phyloP scores from a whole-genome alignment of 2,797 vertebrate species.

The Eupleurogrammus muticus region DNA sequence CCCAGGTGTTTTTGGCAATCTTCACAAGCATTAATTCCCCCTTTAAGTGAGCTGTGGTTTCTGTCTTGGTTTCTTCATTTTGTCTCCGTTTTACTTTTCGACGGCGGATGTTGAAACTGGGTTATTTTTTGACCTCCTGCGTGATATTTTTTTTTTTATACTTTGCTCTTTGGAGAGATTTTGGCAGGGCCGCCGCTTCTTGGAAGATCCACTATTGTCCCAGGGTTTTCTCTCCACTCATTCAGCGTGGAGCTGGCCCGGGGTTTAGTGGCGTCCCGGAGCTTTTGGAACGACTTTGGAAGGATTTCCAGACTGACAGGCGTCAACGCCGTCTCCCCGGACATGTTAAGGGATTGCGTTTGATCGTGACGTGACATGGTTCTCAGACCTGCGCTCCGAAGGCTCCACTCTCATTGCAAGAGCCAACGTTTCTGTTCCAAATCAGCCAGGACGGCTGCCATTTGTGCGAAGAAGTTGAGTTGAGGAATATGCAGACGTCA shows the following conservation, averaged over 20 bases:
- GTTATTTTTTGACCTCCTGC: slow-evolving; percentile 35
- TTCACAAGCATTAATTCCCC: slow-evolving; percentile 30
- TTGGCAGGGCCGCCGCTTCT: slow-evolving; percentile 54
- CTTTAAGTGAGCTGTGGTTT: slow-evolving; percentile 42
- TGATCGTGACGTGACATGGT: slow-evolving; percentile 44
- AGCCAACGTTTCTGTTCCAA: slow-evolving; percentile 30
- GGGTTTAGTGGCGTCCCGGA: slow-evolving; percentile 56
- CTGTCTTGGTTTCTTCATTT: slow-evolving; percentile 43
- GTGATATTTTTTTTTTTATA: slow-evolving; percentile 45
- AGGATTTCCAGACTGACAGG: slow-evolving; percentile 72
- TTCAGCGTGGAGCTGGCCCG: slow-evolving; percentile 51
- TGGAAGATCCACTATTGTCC: slow-evolving; percentile 60
- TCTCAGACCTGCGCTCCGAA: slow-evolving; percentile 33
- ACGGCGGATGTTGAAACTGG: slow-evolving; percentile 36
- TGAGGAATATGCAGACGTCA: neutral
- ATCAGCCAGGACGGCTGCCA: slow-evolving; percentile 21
- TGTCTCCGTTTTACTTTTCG: slow-evolving; percentile 41
- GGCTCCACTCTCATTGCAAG: slow-evolving; percentile 28
- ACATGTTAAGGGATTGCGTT: slow-evolving; percentile 48
- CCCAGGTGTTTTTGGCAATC: slow-evolving; percentile 47
- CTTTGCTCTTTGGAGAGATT: slow-evolving; percentile 40
- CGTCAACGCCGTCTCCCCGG: slow-evolving; percentile 57
- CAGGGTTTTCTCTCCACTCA: slow-evolving; percentile 43
- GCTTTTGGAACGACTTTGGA: slow-evolving; percentile 66
- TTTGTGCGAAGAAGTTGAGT: neutral